Evolutionary conservation across 2,888 invertebrate genomes (phyloP).

Genomic region (Cabera pusaria): DNA sequence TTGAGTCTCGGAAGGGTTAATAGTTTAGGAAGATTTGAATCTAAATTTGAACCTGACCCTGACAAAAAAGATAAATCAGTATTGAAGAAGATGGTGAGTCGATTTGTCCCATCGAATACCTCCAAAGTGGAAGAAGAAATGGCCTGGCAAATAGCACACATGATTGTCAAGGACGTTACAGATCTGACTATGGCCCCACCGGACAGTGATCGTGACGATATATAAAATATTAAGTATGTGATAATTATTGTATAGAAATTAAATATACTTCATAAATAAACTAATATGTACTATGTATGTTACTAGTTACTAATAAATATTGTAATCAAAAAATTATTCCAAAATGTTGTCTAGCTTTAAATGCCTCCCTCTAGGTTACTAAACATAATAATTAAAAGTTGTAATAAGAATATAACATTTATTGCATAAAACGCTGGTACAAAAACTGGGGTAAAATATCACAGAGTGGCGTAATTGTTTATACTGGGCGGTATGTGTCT

Average conservation of each 20-base stretch:
- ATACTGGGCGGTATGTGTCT: slow-evolving; percentile 64
- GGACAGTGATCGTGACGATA: slow-evolving; percentile 66
- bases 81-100: slow-evolving; percentile 86
- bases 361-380: no score
- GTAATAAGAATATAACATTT: slow-evolving; percentile 6
- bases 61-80: slow-evolving; percentile 78
- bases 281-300: slow-evolving; percentile 45
- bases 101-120: slow-evolving; percentile 91
- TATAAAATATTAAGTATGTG: slow-evolving; percentile 43
- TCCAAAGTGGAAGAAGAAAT: slow-evolving; percentile 97
- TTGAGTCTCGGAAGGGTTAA: slow-evolving; percentile 94
- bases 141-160: slow-evolving; percentile 98
- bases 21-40: slow-evolving; percentile 94
- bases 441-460: slow-evolving; percentile 33
- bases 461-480: slow-evolving; percentile 74
- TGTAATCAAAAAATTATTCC: slow-evolving; percentile 12
- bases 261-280: slow-evolving; percentile 63
- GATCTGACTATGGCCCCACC: slow-evolving; percentile 89
- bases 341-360: no score
- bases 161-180: slow-evolving; percentile 98
- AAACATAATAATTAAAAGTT: no score
- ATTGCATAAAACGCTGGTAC: slow-evolving; percentile 6
- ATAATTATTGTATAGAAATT: slow-evolving; percentile 45
- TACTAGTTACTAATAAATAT: slow-evolving; percentile 29
- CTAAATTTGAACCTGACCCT: slow-evolving; percentile 93